Base-by-base conservation (phyloP, 2,797 vertebrate genomes). In the Zalophus californianus region DNA sequence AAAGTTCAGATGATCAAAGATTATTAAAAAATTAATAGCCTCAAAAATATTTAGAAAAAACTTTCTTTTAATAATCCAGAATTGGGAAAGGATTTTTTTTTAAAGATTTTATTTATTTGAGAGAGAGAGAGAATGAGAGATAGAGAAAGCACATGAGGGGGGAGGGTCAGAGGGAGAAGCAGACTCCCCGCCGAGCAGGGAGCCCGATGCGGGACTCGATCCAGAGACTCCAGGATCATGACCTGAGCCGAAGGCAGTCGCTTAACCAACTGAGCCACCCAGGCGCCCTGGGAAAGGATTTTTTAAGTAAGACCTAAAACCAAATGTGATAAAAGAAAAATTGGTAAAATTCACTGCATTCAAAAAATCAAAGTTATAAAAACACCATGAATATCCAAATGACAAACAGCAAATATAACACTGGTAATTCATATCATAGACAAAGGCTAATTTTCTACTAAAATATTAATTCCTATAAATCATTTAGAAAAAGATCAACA, bases 1-100 rank as follows among this genome's bases (percentile, higher is more conserved):
- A 97, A 96, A 94, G 95, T 94, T 29, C 18, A 89, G 13, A 73
- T 95, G 27, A 91, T 29, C 23, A 83, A 91, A 95, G 58, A 75
- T 58, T 90, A 75, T 94, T 77, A 52, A 72, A 64, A 94, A 14
- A 75, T 91, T 89, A 35, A 86, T 79, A 86, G n/a, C 13, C 27
- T 29, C 23, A 2, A 41, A 85, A 92, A 83, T 95, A 94, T 70
- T 94, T 62, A 90, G 23, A 86, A 21, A 73, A 89, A 64, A 50
- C 1, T 3, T 72, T 50, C 44, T 90, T 83, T 96, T 83, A 60
- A 68, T 68, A 78, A 78, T n/a, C 9, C 15, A 44, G 44, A 6
- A 44, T 44, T 44, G 44, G 44, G 44, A 44, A 44, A 44, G 44
- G 16, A 91, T 52, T 58, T 92, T 6, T 44, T 88, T 38, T 38